Evolutionary conservation across 2,113 vertebrate species (phyloP), one percentile per base, ranked within the genome.

Genomic region (Plestiodon gilberti): DNA sequence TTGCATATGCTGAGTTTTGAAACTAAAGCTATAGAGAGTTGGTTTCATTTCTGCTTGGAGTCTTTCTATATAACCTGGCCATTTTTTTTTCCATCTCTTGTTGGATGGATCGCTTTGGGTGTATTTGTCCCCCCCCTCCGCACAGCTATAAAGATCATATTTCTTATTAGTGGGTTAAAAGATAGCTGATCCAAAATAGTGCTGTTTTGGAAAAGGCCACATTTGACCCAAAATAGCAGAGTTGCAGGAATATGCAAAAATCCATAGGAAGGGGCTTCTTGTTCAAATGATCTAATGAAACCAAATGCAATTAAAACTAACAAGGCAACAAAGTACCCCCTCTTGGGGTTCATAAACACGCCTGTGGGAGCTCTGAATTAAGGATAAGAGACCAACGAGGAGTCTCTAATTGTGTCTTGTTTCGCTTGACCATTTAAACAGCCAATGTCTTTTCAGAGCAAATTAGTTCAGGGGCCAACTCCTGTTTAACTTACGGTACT

Each of bases 291-390:
- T 1, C 0, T 1, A 93, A 74, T 86, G 93, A 95, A 94, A 95
- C 90, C 93, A 90, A 91, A 93, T 73, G 78, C 87, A 92, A 91
- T 95, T 93, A 95, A 92, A 87, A 38, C 81, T 92, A 93, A 89
- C 77, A 90, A 81, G 88, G 87, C 88, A 90, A 93, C 59, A 94
- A 94, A 89, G 0, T 67, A 79, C 83, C 82, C 35, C 64, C 91
- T 89, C 92, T 89, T 82, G 91, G 92, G 84, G 92, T 91, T 87
- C 81, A 38, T 93, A 95, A 94, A 93, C 78, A 89, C 30, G 64
- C 87, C 89, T 74, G 22, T 74, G 87, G 84, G 93, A 93, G 55
- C 35, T 81, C 59, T 73, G 59, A 93, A 93, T 67, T 80, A 90
- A 89, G 91, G 89, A 87, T 23, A 89, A 93, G 91, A 94, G 38